Conservation (phyloP, 1,140 invertebrate genomes). For the Atta cephalotes region DNA sequence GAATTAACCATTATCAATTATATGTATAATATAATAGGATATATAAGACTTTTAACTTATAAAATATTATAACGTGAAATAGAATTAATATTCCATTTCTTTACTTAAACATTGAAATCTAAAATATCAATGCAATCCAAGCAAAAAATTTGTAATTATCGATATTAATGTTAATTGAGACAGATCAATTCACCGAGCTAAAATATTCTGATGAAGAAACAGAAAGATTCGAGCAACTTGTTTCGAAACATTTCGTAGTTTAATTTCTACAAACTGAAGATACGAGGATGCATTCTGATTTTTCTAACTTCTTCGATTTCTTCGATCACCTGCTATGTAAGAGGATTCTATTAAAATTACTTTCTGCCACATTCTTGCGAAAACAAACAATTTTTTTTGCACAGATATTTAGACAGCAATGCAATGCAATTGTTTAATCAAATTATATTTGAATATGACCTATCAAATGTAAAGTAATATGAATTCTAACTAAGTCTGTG, state of each 20-base stretch:
- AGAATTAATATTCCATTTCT: background rate
- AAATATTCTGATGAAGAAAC: background rate
- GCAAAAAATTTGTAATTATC: background rate
- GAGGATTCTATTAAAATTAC: conserved; percentile 13
- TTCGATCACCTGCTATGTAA: background rate
- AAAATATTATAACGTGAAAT: too few species aligned
- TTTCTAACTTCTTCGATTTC: background rate
- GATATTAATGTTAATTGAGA: background rate
- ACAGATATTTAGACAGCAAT: background rate
- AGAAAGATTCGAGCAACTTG: background rate
- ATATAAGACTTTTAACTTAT: background rate
- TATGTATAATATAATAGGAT: background rate
- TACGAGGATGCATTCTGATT: background rate
- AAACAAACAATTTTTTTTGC: background rate
- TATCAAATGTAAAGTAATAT: conserved; percentile 8
- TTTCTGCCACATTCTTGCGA: background rate
- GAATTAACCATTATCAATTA: background rate
- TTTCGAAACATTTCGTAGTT: conserved; percentile 29
- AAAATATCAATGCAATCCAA: background rate
- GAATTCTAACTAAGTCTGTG: background rate
- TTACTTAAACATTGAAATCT: background rate
- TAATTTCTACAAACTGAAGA: background rate
- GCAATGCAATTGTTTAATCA: conserved; percentile 3
- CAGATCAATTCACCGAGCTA: background rate
- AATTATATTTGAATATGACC: conserved; percentile 16